Evolutionary conservation across 2,888 invertebrate genomes (phyloP), one percentile per base, ranked within the genome.

Genomic region (Drosophila yooni): DNA sequence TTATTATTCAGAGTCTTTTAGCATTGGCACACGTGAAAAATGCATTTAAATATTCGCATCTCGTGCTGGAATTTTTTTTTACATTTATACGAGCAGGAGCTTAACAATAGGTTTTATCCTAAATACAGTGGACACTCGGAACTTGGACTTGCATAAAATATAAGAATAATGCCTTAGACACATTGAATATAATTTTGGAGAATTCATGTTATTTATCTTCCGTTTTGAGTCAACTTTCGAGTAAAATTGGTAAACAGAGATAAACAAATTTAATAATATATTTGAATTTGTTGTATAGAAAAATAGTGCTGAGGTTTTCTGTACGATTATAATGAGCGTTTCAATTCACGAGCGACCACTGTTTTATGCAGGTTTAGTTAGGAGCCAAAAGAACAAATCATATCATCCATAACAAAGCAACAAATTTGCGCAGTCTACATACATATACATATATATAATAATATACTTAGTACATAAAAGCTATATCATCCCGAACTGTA

Each of bases 11-110:
- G 81, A 89, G 90, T 88, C 90, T 86, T 82, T 83, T 85, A 81
- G 86, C 88, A 79, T 89, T 90, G 89, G 91, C 91, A 90, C 90
- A 88, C 72, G 73, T 85, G 83, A 80, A 80, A 91, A 91, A 83
- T 88, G 88, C 88, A 79, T 74, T 78, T 75, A 11, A 66, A 66
- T 77, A 73, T 61, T 65, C 58, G 63, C 63, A 67, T 76, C 60
- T 77, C 64, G 61, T 79, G 76, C 53, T 63, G 43, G 53, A 64
- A 36, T 62, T 62, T 59, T 31, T 33, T 53, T 53, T 33, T 34
- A 64, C 18, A 59, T 74, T 58, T 50, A 56, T 72, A 83, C 71
- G 72, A 80, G 64, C 51, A 58, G 60, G 57, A 51, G 70, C 70
- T 81, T 81, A 81, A 77, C 70, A 65, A 66, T 83, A 74, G 57